phyloP scores from a whole-genome alignment of 2,113 vertebrate species.

The Eubucco bourcierii region DNA sequence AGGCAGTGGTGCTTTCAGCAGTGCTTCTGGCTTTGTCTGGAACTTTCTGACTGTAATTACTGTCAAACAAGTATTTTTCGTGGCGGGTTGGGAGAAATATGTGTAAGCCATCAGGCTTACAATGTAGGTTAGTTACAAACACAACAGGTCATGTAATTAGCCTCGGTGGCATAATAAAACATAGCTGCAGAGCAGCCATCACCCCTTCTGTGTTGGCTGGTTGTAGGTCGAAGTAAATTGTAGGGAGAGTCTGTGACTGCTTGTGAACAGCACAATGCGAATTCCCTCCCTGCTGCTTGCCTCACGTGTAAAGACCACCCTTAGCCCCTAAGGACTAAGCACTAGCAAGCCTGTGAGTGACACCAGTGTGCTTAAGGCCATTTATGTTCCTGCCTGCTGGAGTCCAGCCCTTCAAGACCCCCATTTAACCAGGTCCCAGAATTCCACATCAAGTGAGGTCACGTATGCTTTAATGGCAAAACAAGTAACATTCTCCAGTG shows the following conservation, averaged over 20 bases:
- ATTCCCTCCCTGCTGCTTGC: not conserved
- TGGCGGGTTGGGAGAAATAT: not conserved
- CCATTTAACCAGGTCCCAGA: not conserved
- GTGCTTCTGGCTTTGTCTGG: not conserved
- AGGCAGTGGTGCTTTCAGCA: conserved; percentile 4
- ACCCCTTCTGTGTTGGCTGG: not conserved
- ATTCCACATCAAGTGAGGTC: not conserved
- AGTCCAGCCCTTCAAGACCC: not conserved
- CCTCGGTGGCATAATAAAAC: not conserved
- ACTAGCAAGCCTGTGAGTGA: not conserved
- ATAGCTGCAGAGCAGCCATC: not conserved
- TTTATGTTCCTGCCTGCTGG: not conserved
- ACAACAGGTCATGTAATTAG: not conserved
- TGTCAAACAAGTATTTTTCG: not conserved
- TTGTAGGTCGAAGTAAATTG: not conserved
- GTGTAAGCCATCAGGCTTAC: not conserved
- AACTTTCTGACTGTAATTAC: not conserved
- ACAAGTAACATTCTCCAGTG: not conserved
- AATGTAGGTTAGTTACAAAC: not conserved
- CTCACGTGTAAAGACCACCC: not conserved
- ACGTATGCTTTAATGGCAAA: not conserved
- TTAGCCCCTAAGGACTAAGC: not conserved
- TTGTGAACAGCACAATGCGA: not conserved
- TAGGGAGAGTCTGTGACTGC: not conserved
- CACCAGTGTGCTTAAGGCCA: rapidly evolving